A percentile compares a stretch with the other conserved stretches of the same genome.
Evolutionary conservation across 2,888 invertebrate genomes (phyloP).

Genomic region (Spilosoma lubricipeda): DNA sequence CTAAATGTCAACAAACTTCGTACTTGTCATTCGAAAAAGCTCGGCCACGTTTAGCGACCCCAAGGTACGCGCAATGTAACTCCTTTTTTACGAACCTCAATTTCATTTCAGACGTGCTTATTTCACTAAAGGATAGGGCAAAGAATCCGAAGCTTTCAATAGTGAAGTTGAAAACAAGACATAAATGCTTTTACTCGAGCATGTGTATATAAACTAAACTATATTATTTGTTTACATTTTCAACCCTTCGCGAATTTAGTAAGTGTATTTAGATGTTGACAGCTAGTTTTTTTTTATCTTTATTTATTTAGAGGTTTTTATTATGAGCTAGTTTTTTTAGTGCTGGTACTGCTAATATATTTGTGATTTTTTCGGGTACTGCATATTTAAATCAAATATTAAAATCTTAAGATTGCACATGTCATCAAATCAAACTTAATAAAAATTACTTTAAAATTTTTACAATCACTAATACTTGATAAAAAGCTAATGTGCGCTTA

Average conservation of each 20-base stretch:
- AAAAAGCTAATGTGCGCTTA: too few relatives aligned
- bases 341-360: neutral
- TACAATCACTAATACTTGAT: too few relatives aligned
- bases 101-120: conserved; percentile 52
- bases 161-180: conserved; percentile 12
- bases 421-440: too few relatives aligned
- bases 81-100: conserved; percentile 51
- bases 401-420: too few relatives aligned
- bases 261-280: neutral
- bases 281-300: neutral
- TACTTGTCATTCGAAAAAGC: conserved; percentile 53
- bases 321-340: too few relatives aligned
- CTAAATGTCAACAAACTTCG: conserved; percentile 44
- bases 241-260: neutral
- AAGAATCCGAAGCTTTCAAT: conserved; percentile 18
- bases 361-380: neutral
- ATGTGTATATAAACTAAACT: conserved; percentile 9
- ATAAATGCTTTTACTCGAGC: neutral
- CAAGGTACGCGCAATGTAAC: conserved; percentile 35
- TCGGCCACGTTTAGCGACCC: conserved; percentile 48
- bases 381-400: neutral
- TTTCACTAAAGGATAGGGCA: conserved; percentile 26
- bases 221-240: conserved; percentile 17
- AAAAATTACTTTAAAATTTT: too few relatives aligned
- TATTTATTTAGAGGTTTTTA: too few relatives aligned